Conservation (phyloP, 2,888 invertebrate species). For the Gnatocerus cornutus region DNA sequence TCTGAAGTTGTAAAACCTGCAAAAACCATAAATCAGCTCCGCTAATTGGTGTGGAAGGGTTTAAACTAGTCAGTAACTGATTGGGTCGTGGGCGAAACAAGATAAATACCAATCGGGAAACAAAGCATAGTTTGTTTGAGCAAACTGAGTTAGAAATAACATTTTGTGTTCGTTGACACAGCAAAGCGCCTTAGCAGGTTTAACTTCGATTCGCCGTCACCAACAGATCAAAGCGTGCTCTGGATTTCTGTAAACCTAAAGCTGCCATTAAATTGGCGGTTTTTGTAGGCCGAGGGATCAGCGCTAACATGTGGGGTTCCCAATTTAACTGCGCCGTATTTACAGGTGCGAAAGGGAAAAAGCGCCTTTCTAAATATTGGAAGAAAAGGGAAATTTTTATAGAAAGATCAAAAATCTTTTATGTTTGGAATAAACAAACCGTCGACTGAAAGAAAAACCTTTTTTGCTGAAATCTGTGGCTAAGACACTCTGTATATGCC, state of each 20-base stretch:
- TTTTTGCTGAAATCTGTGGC: too few species aligned
- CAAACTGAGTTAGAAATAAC: conserved; percentile 50
- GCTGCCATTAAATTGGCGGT: conserved; percentile 54
- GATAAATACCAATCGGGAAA: conserved; percentile 38
- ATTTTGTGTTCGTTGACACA: conserved; percentile 53
- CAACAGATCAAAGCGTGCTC: conserved; percentile 52
- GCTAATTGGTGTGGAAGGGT: conserved; percentile 19
- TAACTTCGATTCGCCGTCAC: conserved; percentile 54
- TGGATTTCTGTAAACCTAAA: conserved; percentile 52
- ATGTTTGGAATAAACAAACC: too few species aligned
- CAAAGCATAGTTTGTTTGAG: conserved; percentile 40
- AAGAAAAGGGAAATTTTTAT: conserved; percentile 26
- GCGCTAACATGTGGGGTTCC: conserved; percentile 45
- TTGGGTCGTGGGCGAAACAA: conserved; percentile 8
- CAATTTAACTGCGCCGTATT: conserved; percentile 41
- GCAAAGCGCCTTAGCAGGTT: conserved; percentile 53
- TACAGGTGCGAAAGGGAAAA: conserved; percentile 30
- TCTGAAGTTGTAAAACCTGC: conserved; percentile 94
- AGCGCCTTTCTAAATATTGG: conserved; percentile 29
- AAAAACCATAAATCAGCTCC: conserved; percentile 63
- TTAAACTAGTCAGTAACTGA: conserved; percentile 5
- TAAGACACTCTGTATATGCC: too few species aligned
- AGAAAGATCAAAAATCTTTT: neutral
- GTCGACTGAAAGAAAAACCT: too few species aligned
- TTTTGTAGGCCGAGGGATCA: conserved; percentile 49